These are phyloP conservation scores for Oscheius onirici DNA, from an alignment of 2,888 invertebrate species.

Conservation along the genomic window DNA sequence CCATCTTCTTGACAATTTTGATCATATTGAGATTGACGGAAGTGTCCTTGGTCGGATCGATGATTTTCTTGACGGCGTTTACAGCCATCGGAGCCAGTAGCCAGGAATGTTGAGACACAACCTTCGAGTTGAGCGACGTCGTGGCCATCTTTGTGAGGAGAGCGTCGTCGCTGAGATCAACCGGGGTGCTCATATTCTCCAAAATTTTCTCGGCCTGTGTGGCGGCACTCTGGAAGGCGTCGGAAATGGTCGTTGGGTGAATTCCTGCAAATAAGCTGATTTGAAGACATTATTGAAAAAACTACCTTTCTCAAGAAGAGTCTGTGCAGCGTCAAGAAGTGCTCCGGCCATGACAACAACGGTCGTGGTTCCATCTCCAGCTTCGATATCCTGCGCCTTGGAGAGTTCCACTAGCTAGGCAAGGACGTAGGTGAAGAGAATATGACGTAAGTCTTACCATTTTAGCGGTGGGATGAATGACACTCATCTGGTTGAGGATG, in stretches of 20 bases:
- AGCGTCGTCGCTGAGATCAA: conserved; percentile 86
- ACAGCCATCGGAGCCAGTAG: conserved; percentile 95
- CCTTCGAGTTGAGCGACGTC: conserved; percentile 96
- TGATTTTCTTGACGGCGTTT: conserved; percentile 89
- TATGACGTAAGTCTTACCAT: conserved; percentile 80
- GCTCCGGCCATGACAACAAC: conserved; percentile 95
- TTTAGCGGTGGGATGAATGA: conserved; percentile 97
- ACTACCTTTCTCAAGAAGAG: conserved; percentile 82
- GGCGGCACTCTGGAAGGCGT: conserved; percentile 88
- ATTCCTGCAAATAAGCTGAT: conserved; percentile 81
- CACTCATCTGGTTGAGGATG: conserved; percentile 97
- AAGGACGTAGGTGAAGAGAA: conserved; percentile 56
- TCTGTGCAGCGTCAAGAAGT: conserved; percentile 90
- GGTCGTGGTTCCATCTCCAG: conserved; percentile 98
- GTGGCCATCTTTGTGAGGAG: conserved; percentile 92
- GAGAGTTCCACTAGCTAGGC: conserved; percentile 96
- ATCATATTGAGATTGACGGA: conserved; percentile 91
- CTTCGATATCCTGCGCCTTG: conserved; percentile 95
- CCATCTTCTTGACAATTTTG: conserved; percentile 93
- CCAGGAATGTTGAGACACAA: conserved; percentile 96
- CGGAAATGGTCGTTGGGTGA: conserved; percentile 96
- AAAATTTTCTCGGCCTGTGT: conserved; percentile 82
- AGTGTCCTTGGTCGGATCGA: conserved; percentile 80
- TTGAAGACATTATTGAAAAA: neutral
- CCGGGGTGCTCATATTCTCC: conserved; percentile 82